Evolutionary conservation across 2,113 vertebrate species (phyloP).

Genomic region (Ochotona curzoniae): DNA sequence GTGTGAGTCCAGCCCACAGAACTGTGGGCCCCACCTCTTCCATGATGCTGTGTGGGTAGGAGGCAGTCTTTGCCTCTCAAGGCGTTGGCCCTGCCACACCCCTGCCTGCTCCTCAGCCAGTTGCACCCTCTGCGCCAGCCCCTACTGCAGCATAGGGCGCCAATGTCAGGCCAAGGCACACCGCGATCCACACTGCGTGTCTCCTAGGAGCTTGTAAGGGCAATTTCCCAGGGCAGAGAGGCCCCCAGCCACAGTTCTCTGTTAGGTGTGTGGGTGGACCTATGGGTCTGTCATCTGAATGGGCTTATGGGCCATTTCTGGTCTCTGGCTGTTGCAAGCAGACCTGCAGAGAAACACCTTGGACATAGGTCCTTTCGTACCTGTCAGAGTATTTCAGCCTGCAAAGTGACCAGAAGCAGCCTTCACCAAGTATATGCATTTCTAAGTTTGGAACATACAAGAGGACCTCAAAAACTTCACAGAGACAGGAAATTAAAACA

Average conservation of each 20-base stretch:
- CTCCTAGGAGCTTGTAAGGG: no score
- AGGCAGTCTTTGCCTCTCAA: background rate
- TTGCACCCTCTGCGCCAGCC: background rate
- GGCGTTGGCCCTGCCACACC: background rate
- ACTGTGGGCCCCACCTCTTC: background rate
- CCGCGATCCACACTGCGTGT: accelerated
- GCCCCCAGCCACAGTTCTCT: background rate
- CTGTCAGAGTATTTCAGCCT: background rate
- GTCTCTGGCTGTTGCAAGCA: background rate
- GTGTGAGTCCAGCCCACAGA: background rate
- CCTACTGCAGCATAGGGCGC: no score
- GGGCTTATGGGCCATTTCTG: background rate
- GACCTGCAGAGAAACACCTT: constrained; percentile 37
- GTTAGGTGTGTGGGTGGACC: background rate
- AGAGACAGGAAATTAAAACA: no score
- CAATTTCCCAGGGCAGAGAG: accelerated
- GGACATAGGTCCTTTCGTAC: background rate
- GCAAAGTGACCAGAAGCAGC: constrained; percentile 18
- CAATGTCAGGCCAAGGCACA: no score
- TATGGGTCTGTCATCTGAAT: background rate
- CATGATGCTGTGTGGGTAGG: background rate
- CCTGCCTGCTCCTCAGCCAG: background rate
- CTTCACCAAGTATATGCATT: background rate
- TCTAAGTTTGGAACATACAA: no score
- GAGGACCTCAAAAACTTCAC: no score